Evolutionary conservation across 2,888 invertebrate species (phyloP).

Genomic region (Brenthis hecate): DNA sequence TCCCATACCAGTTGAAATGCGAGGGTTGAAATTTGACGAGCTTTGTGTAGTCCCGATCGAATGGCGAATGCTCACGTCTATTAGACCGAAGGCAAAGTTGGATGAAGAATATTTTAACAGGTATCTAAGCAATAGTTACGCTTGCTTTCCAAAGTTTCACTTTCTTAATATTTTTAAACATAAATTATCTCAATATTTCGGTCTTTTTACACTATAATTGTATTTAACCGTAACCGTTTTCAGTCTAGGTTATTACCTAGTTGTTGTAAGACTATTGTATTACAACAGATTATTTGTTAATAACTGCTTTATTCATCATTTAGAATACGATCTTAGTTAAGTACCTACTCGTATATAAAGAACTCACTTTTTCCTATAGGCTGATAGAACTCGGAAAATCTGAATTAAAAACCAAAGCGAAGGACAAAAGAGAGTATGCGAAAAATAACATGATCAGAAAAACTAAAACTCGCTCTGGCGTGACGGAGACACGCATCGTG

Average conservation of each 20-base stretch:
- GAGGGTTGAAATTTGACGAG: conserved; percentile 87
- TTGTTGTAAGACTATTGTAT: too few species aligned
- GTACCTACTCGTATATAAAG: neutral
- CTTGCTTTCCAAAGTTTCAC: neutral
- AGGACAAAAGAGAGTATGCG: conserved; percentile 86
- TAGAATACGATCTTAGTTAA: neutral
- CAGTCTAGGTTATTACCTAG: too few species aligned
- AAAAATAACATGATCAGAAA: conserved; percentile 87
- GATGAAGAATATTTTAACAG: conserved; percentile 95
- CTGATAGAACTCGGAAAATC: conserved; percentile 91
- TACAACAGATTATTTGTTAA: neutral
- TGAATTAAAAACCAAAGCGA: conserved; percentile 86
- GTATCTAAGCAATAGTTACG: conserved; percentile 54
- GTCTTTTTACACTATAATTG: too few species aligned
- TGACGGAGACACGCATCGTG: conserved; percentile 88
- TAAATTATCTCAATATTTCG: too few species aligned
- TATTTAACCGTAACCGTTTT: too few species aligned
- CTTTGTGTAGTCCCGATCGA: conserved; percentile 93
- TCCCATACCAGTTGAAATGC: conserved; percentile 93
- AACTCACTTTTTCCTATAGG: conserved; percentile 59
- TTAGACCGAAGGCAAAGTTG: conserved; percentile 90
- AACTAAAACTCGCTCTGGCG: conserved; percentile 91
- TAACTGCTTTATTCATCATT: neutral
- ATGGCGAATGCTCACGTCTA: conserved; percentile 96
- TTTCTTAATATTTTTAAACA: too few species aligned